Evolutionary conservation across 2,113 vertebrate genomes (phyloP).

Genomic region (Gambusia affinis): DNA sequence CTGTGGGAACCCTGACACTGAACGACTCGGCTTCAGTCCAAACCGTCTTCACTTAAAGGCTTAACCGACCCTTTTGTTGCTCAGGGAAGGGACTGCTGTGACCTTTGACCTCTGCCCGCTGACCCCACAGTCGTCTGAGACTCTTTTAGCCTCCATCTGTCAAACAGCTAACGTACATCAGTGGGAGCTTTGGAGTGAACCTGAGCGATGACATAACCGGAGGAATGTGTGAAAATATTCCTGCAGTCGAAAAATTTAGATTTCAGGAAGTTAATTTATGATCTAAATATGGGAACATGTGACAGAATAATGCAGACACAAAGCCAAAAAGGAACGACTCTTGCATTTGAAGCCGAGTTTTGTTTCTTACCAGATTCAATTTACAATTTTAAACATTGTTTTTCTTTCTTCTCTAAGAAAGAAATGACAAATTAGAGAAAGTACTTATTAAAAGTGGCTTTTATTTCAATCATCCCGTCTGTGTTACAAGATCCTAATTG

Average conservation of each 20-base stretch:
- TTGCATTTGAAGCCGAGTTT: too few relatives aligned
- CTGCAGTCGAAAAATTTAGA: neutral
- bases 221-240: conserved; percentile 18
- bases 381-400: too few relatives aligned
- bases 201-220: conserved; percentile 12
- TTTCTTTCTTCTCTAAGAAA: too few relatives aligned
- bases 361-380: too few relatives aligned
- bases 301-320: neutral
- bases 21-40: conserved; percentile 5
- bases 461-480: too few relatives aligned
- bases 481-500: too few relatives aligned
- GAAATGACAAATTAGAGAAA: too few relatives aligned
- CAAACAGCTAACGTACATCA: conserved; percentile 27
- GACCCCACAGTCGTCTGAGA: conserved; percentile 61
- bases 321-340: too few relatives aligned
- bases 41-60: conserved; percentile 47
- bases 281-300: neutral
- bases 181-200: conserved; percentile 17
- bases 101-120: conserved; percentile 49
- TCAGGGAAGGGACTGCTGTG: conserved; percentile 49
- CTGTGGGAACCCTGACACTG: too few relatives aligned
- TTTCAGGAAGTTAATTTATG: neutral
- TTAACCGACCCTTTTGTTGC: conserved; percentile 60
- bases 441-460: too few relatives aligned
- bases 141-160: conserved; percentile 25